Conservation (phyloP, 2,113 vertebrate genomes). For the Mystacornis crossleyi region DNA sequence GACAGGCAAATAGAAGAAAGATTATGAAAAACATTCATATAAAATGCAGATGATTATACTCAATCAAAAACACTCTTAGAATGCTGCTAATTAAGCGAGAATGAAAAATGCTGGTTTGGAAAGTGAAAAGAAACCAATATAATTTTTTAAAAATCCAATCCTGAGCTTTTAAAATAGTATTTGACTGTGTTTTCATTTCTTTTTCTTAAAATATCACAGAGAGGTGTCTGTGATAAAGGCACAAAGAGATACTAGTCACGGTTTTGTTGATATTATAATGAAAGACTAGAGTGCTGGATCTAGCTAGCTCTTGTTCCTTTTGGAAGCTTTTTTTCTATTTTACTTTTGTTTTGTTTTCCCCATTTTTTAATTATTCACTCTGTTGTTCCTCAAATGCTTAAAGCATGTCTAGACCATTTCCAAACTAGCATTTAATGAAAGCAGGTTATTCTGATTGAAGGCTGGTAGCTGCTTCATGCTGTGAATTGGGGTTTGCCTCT, state of each 20-base stretch:
- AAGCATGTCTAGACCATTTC: neutral
- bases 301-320: neutral
- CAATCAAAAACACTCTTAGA: neutral
- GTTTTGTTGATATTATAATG: neutral
- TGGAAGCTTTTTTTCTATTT: neutral
- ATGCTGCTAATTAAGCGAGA: neutral
- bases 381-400: neutral
- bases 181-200: neutral
- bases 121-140: neutral
- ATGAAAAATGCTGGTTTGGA: neutral
- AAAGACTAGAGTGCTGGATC: neutral
- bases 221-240: neutral
- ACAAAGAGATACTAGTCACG: neutral
- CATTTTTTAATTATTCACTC: neutral
- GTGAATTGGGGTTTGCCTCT: neutral
- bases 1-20: neutral
- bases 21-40: neutral
- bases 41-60: neutral
- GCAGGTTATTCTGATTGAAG: conserved; percentile 47
- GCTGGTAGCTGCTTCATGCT: neutral
- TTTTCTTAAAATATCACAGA: neutral
- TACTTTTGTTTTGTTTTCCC: neutral
- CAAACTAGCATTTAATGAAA: conserved; percentile 13
- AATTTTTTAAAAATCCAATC: neutral
- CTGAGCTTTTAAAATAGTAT: neutral